Conservation (phyloP, 1,140 invertebrate species). For the Drosophila ficusphila region DNA sequence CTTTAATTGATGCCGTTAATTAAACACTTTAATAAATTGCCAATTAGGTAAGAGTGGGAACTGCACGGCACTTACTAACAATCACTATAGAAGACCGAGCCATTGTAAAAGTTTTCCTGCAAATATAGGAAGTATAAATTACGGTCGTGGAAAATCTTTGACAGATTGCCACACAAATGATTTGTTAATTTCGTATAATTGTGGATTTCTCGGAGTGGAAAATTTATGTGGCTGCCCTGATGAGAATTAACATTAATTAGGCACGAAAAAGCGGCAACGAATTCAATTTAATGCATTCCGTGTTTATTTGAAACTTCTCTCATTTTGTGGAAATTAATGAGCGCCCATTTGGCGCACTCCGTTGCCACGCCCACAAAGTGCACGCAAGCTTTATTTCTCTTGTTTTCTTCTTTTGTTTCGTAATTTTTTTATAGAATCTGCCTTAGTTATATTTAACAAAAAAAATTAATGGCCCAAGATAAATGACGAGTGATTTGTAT, state of each 20-base stretch:
- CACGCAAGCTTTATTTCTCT: conserved; percentile 47
- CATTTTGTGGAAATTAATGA: conserved; percentile 79
- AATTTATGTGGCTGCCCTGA: conserved; percentile 48
- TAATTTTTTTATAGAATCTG: conserved; percentile 38
- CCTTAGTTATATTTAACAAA: conserved; percentile 79
- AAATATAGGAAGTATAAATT: conserved; percentile 14
- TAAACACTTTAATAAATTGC: conserved; percentile 50
- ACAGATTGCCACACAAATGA: conserved; percentile 49
- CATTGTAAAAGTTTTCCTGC: not conserved
- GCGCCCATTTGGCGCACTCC: conserved; percentile 67
- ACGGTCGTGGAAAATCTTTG: conserved; percentile 13
- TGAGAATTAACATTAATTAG: conserved; percentile 75
- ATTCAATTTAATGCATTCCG: conserved; percentile 73
- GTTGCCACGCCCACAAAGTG: conserved; percentile 64
- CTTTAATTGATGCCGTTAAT: conserved; percentile 25
- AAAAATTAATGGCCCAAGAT: conserved; percentile 76
- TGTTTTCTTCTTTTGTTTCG: not conserved
- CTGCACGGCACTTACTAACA: conserved; percentile 9
- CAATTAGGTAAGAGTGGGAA: conserved; percentile 38
- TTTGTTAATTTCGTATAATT: conserved; percentile 51
- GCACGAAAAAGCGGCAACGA: conserved; percentile 48
- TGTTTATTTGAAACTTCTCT: conserved; percentile 54
- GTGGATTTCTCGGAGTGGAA: conserved; percentile 46
- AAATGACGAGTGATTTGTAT: conserved; percentile 73
- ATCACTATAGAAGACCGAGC: not conserved